Evolutionary conservation across 2,113 vertebrate species (phyloP).

Genomic region (Lipophrys pholis): DNA sequence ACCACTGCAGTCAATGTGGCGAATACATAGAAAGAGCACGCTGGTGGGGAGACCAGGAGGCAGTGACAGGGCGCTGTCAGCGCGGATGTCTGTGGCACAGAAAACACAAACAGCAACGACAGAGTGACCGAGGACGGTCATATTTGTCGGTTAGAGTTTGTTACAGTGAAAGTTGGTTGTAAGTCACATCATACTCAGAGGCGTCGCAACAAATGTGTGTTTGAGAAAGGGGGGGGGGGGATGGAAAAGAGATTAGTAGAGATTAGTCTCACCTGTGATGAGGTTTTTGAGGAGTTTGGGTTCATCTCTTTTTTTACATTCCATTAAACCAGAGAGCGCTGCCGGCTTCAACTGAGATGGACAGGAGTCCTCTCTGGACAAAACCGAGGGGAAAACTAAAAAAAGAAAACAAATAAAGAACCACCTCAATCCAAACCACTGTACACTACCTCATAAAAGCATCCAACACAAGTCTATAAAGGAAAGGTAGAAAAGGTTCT

Average conservation of each 20-base stretch:
- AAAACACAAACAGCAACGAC: slow-evolving; percentile 6
- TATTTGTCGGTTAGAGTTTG: slow-evolving; percentile 3
- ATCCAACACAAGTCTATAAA: neutral
- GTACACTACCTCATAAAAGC: neutral
- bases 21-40: slow-evolving; percentile 84
- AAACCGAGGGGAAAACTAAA: slow-evolving; percentile 36
- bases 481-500: neutral
- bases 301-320: slow-evolving; percentile 83
- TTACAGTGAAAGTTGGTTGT: neutral
- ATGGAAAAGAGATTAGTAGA: no score
- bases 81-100: slow-evolving; percentile 78
- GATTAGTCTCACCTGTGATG: slow-evolving; percentile 80
- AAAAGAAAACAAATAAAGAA: slow-evolving; percentile 1
- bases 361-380: slow-evolving; percentile 31
- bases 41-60: slow-evolving; percentile 79
- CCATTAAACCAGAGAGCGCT: slow-evolving; percentile 76
- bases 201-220: neutral
- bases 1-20: slow-evolving; percentile 74
- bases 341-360: neutral
- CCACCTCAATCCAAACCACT: neutral
- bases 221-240: no score
- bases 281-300: slow-evolving; percentile 83
- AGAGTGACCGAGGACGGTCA: slow-evolving; percentile 19
- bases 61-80: slow-evolving; percentile 66
- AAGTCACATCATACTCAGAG: neutral